Evolutionary conservation across 2,797 vertebrate genomes (phyloP).

Genomic region (Nyctalus aviator): DNA sequence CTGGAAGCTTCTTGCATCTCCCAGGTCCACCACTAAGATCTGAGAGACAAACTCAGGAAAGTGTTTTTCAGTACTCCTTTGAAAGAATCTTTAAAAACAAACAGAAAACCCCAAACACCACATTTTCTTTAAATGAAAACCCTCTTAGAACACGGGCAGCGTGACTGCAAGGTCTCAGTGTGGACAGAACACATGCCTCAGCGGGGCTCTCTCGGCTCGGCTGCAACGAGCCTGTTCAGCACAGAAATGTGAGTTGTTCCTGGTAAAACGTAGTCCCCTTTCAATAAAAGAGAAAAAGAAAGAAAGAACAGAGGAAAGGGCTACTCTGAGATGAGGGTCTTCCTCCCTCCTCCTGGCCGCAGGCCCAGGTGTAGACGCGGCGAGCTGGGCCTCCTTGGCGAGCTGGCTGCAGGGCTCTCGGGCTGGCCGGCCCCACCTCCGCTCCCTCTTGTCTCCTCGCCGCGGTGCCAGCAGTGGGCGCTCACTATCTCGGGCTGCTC

Average conservation of each 20-base stretch:
- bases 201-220: conserved; percentile 73
- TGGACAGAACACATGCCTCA: conserved; percentile 87
- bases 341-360: conserved; percentile 86
- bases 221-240: conserved; percentile 77
- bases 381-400: conserved; percentile 87
- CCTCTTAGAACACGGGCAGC: conserved; percentile 89
- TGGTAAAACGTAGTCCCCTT: conserved; percentile 84
- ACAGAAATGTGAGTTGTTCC: conserved; percentile 79
- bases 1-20: conserved; percentile 87
- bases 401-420: conserved; percentile 84
- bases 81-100: conserved; percentile 88
- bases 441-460: conserved; percentile 89
- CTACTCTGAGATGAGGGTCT: conserved; percentile 90
- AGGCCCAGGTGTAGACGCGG: conserved; percentile 88
- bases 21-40: conserved; percentile 91
- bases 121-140: conserved; percentile 88
- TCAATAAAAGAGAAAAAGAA: conserved; percentile 78
- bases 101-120: conserved; percentile 75
- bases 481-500: conserved; percentile 86
- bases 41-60: conserved; percentile 90
- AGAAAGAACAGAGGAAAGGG: conserved; percentile 82
- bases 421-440: conserved; percentile 90
- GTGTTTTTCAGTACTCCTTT: conserved; percentile 86
- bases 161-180: conserved; percentile 81
- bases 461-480: conserved; percentile 90